Evolutionary conservation across 2,888 invertebrate genomes (phyloP).

Genomic region (Lutraria lutraria): DNA sequence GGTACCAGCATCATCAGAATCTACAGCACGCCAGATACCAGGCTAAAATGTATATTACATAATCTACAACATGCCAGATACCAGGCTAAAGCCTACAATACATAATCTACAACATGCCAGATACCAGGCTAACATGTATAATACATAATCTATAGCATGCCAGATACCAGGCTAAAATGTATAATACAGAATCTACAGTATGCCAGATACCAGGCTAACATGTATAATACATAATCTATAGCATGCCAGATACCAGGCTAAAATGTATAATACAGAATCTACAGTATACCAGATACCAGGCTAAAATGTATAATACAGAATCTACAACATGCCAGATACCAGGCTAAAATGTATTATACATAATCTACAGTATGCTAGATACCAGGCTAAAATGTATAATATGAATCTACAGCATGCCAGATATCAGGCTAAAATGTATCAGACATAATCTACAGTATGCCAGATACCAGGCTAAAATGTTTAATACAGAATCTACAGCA

Average conservation of each 20-base stretch:
- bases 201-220: slow-evolving; percentile 83
- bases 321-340: slow-evolving; percentile 83
- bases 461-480: slow-evolving; percentile 83
- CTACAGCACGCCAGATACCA: slow-evolving; percentile 83
- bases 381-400: slow-evolving; percentile 82
- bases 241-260: slow-evolving; percentile 84
- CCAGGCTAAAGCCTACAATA: slow-evolving; percentile 83
- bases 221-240: slow-evolving; percentile 77
- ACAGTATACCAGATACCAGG: slow-evolving; percentile 84
- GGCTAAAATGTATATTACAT: slow-evolving; percentile 75
- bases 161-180: slow-evolving; percentile 83
- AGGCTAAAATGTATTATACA: slow-evolving; percentile 82
- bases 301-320: slow-evolving; percentile 77
- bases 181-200: slow-evolving; percentile 81
- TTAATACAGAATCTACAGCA: slow-evolving; percentile 81
- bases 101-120: slow-evolving; percentile 82
- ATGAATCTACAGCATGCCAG: slow-evolving; percentile 82
- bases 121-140: slow-evolving; percentile 83
- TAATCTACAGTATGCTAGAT: slow-evolving; percentile 82
- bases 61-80: slow-evolving; percentile 82
- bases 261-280: slow-evolving; percentile 73
- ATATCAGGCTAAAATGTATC: slow-evolving; percentile 83
- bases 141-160: slow-evolving; percentile 81
- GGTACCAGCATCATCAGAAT: slow-evolving; percentile 79
- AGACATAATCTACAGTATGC: slow-evolving; percentile 81